Evolutionary conservation across 1,140 invertebrate species (phyloP).

Genomic region (Ostrea edulis): DNA sequence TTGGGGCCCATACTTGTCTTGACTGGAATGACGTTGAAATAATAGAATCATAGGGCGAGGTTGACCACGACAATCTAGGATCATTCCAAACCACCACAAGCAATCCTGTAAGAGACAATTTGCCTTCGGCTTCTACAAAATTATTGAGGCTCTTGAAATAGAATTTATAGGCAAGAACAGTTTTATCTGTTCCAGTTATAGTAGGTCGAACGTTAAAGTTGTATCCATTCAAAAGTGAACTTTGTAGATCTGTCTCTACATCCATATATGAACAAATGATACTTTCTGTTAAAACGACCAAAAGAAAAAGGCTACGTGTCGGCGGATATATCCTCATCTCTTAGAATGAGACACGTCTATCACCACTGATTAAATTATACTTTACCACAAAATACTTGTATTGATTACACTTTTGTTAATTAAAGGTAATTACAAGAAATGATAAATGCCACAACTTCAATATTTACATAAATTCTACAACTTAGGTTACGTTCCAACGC

Average conservation of each 20-base stretch:
- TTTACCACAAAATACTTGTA: neutral
- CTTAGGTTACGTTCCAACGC: no score
- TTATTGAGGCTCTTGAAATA: neutral
- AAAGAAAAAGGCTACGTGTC: neutral
- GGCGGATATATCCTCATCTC: neutral
- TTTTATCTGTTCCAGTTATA: neutral
- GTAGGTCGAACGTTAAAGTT: neutral
- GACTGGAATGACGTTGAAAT: neutral
- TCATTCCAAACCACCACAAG: neutral
- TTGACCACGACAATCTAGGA: neutral
- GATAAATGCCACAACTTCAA: neutral
- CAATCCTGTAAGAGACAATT: neutral
- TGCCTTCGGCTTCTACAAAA: neutral
- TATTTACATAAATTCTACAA: neutral
- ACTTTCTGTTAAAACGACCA: neutral
- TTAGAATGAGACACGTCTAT: neutral
- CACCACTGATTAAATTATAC: no score
- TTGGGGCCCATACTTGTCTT: neutral
- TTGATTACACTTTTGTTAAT: neutral
- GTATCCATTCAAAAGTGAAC: neutral
- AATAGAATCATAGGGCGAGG: neutral
- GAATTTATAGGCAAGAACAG: neutral
- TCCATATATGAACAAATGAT: neutral
- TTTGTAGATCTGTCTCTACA: neutral
- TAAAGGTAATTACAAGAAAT: neutral